Evolutionary conservation across 2,888 invertebrate genomes (phyloP), one percentile per base, ranked within the genome.

Genomic region (Byasa hedistus): DNA sequence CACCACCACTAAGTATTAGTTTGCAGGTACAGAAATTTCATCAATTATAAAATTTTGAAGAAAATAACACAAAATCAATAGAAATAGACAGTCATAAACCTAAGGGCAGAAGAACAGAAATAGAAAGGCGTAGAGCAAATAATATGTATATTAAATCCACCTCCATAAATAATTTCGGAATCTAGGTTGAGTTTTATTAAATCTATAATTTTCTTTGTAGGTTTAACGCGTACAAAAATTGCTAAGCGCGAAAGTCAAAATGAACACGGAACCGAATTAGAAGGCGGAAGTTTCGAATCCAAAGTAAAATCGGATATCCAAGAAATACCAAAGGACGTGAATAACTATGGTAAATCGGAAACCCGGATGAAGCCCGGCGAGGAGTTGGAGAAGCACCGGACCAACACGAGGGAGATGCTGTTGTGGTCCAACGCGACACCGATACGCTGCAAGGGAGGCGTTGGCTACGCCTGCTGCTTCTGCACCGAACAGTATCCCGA

Each of bases 361-460:
- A 69, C 72, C 27, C 70, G 66, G 62, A 68, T 52, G 23, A 72
- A 70, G 57, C 70, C 70, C 57, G 74, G 75, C 12, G 71, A 72
- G 59, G 71, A 72, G 57, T 71, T 76, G 61, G 74, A 75, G 21
- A 76, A 74, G 64, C 76, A 76, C 61, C 70, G 75, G 44, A 72
- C 67, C 0, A 83, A 81, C 66, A 70, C 80, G 17, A 72, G 76
- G 66, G 75, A 76, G 65, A 73, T 81, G 64, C 70, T 83, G 44
- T 67, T 72, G 27, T 76, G 73, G 52, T 79, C 85, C 0, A 86
- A 83, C 59, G 84, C 83, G 0, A 83, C 83, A 0, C 82, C 83
- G 0, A 80, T 86, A 10, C 75, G 79, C 24, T 72, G 76, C 57
- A 71, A 74, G 36, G 75, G 76, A 1, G 76, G 76, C 1, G 71